These are phyloP conservation scores for Volucella bombylans DNA, from an alignment of 2,888 invertebrate genomes.

Conservation along the genomic window DNA sequence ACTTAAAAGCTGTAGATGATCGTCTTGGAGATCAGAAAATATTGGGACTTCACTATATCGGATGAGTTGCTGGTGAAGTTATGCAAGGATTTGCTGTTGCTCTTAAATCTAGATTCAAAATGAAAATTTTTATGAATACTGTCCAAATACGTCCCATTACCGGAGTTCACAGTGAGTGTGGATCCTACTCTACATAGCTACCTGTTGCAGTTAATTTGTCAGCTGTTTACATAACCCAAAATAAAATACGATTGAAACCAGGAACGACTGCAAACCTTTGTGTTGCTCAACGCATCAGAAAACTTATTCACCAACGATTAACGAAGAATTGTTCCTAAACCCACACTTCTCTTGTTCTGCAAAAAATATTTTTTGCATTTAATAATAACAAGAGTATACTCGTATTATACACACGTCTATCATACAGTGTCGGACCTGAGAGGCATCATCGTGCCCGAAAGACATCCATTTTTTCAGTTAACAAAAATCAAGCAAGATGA, in stretches of 20 bases:
- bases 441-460: too few relatives aligned
- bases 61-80: slow-evolving; percentile 95
- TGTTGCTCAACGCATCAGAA: slow-evolving; percentile 30
- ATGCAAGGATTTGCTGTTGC: slow-evolving; percentile 96
- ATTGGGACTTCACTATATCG: slow-evolving; percentile 94
- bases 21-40: slow-evolving; percentile 88
- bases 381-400: slow-evolving; percentile 41
- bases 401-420: slow-evolving; percentile 29
- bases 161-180: slow-evolving; percentile 94
- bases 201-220: slow-evolving; percentile 94
- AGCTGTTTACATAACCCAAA: slow-evolving; percentile 7
- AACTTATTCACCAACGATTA: slow-evolving; percentile 58
- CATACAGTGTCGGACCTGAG: slow-evolving; percentile 2
- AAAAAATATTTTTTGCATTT: slow-evolving; percentile 23
- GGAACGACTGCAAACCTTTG: slow-evolving; percentile 39
- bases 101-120: slow-evolving; percentile 91
- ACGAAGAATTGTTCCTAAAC: slow-evolving; percentile 57
- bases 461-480: too few relatives aligned
- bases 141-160: slow-evolving; percentile 97
- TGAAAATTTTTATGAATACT: slow-evolving; percentile 90
- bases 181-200: slow-evolving; percentile 94
- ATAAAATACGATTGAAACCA: slow-evolving; percentile 35
- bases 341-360: slow-evolving; percentile 28
- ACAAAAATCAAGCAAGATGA: too few relatives aligned
- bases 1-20: slow-evolving; percentile 91